Conservation (phyloP, 2,888 invertebrate species). For the Agrochola lota region DNA sequence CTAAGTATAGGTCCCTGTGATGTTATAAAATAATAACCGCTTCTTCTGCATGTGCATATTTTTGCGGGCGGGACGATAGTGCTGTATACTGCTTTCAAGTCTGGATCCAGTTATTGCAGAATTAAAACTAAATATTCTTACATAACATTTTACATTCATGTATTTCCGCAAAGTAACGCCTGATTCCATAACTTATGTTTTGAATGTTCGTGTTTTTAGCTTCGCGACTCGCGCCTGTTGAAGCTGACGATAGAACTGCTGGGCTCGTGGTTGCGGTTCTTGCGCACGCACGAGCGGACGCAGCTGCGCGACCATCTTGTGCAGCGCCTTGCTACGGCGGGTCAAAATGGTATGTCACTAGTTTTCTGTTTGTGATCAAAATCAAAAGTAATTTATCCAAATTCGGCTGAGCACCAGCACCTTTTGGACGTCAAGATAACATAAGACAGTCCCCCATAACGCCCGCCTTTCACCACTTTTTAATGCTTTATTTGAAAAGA, state of each 20-base stretch:
- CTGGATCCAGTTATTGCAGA: background rate
- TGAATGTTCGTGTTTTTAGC: constrained; percentile 52
- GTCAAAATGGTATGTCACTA: constrained; percentile 75
- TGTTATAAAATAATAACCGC: background rate
- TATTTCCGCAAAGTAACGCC: background rate
- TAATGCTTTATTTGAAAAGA: background rate
- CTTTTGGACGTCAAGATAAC: background rate
- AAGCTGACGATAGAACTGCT: constrained; percentile 86
- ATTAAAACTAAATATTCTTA: background rate
- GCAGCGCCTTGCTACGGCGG: constrained; percentile 72
- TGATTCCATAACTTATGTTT: background rate
- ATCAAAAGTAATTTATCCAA: background rate
- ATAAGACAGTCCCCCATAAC: background rate
- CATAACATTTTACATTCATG: background rate
- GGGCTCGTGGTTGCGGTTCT: constrained; percentile 79
- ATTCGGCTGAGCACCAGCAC: too few species aligned
- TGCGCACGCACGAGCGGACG: constrained; percentile 65
- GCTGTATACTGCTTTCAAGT: background rate
- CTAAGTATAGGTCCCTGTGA: background rate
- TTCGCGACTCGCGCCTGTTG: constrained; percentile 78
- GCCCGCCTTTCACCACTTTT: background rate
- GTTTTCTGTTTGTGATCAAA: background rate
- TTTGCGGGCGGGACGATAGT: background rate
- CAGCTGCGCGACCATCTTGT: constrained; percentile 79
- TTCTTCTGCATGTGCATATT: constrained; percentile 1